Conservation (phyloP, 2,888 invertebrate genomes). For the Chymomyza procnemis region DNA sequence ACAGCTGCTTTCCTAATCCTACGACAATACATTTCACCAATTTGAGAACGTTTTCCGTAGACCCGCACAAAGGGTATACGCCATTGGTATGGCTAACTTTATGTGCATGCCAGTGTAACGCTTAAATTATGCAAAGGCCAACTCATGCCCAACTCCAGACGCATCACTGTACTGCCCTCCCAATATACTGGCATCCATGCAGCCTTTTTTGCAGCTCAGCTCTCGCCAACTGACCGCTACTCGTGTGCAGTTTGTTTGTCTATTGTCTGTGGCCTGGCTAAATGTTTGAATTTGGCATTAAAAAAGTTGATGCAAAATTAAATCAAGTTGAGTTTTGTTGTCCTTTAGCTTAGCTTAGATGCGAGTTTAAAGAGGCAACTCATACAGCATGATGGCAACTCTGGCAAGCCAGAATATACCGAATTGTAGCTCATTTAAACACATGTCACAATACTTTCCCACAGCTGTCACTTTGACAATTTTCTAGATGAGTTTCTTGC, state of each 20-base stretch:
- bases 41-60: not conserved
- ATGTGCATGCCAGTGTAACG: slow-evolving; percentile 49
- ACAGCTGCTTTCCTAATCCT: too few species aligned
- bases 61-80: not conserved
- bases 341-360: slow-evolving; percentile 2
- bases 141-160: not conserved
- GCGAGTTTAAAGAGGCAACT: slow-evolving; percentile 48
- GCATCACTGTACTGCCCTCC: not conserved
- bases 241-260: slow-evolving; percentile 47
- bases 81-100: slow-evolving; percentile 49
- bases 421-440: slow-evolving; percentile 71
- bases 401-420: too few species aligned
- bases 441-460: slow-evolving; percentile 73
- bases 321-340: slow-evolving; percentile 49
- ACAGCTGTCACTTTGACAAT: slow-evolving; percentile 73
- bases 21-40: too few species aligned
- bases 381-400: not conserved
- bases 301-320: slow-evolving; percentile 55
- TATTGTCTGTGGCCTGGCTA: slow-evolving; percentile 47
- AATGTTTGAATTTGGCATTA: slow-evolving; percentile 52
- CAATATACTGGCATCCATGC: not conserved
- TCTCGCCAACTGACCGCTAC: not conserved
- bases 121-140: slow-evolving; percentile 66
- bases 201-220: not conserved
- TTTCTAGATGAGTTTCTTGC: slow-evolving; percentile 72